Conservation (phyloP, 2,113 vertebrate genomes). For the Salvelinus sp. region DNA sequence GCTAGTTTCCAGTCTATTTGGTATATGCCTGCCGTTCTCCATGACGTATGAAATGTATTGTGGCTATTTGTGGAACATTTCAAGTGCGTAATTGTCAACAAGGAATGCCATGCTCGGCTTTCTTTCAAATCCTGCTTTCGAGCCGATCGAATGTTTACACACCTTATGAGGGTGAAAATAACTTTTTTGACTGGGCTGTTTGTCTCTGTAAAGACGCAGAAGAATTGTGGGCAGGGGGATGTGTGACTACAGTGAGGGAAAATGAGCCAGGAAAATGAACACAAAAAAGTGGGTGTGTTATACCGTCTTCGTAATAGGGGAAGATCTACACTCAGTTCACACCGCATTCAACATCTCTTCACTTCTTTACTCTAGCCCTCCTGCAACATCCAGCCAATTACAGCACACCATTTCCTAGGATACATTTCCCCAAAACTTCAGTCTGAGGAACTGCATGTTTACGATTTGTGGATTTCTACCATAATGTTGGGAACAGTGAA, state of each 20-base stretch:
- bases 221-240: constrained; percentile 72
- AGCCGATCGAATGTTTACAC: neutral
- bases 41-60: no score
- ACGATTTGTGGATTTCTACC: constrained; percentile 77
- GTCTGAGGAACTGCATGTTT: constrained; percentile 74
- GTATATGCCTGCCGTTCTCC: no score
- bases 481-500: constrained; percentile 97
- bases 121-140: neutral
- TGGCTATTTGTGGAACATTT: no score
- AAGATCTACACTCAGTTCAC: constrained; percentile 81
- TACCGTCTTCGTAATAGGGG: constrained; percentile 80
- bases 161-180: neutral
- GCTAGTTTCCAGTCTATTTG: no score
- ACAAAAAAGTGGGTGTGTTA: constrained; percentile 74
- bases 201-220: constrained; percentile 65
- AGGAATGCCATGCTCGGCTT: neutral
- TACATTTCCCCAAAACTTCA: constrained; percentile 32
- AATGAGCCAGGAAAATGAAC: constrained; percentile 76
- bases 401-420: constrained; percentile 30
- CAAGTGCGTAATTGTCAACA: no score
- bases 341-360: constrained; percentile 80
- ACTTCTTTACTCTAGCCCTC: constrained; percentile 73
- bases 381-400: constrained; percentile 33
- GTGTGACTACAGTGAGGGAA: constrained; percentile 60
- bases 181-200: constrained; percentile 50